Base-by-base conservation (phyloP, 2,113 vertebrate genomes). In the Plectropomus leopardus region DNA sequence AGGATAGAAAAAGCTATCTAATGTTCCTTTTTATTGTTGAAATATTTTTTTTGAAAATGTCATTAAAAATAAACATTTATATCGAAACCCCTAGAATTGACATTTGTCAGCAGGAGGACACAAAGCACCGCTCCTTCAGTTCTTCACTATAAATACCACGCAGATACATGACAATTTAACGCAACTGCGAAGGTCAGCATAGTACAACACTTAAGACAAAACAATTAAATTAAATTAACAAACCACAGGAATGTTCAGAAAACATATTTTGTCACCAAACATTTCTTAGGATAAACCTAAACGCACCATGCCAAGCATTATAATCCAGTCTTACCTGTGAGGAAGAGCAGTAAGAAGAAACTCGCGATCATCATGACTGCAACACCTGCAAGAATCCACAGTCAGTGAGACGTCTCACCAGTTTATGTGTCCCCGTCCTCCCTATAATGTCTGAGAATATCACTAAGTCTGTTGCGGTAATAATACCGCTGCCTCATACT, bases 241-340 rank as follows among this genome's bases (percentile, higher is more conserved):
- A 54, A 3, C 10, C 57, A 70, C 9, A 24, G 4, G 4, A 58
- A 32, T 15, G 21, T n/a, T 21, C 23, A 48, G 26, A 10, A 51
- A 51, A 63, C 6, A n/a, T 4, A 48, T 21, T 5, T 19, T 24
- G n/a, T 28, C 14, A 23, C 13, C 2, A 61, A 51, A 21, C 5
- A 24, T 54, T 28, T 42, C 4, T 55, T 1, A 55, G 32, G 32
- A 13, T 9, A 10, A 24, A 42, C 40, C 23, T 59, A 48, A 14
- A 58, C 30, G 28, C 7, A 55, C 6, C 21, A 19, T 15, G 10
- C 17, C 23, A 17, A 40, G 50, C 14, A 15, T 23, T 21, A 4
- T n/a, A n/a, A n/a, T 45, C 23, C 5, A 32, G 36, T 11, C 89
- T 88, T 88, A 92, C 91, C 90, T 47, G 74, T 60, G 66, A 90